phyloP scores from a whole-genome alignment of 1,140 invertebrate species.

The Rhizoglyphus robini region DNA sequence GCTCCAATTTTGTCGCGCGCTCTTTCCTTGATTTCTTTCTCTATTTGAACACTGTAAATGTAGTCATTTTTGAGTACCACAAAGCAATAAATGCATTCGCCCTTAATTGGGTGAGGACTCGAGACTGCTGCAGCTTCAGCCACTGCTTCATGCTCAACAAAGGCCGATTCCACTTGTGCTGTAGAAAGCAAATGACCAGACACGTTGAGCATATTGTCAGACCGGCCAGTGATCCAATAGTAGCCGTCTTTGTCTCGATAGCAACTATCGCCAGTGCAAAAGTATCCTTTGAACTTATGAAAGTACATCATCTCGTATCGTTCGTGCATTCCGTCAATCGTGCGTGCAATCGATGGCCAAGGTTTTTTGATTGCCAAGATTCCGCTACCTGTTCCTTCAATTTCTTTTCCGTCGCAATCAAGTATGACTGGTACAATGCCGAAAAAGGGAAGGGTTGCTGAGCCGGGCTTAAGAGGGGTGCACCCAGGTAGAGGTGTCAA shows the following conservation, averaged over 20 bases:
- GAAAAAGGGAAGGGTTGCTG: conserved; percentile 91
- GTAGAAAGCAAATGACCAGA: no score
- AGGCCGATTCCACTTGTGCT: conserved; percentile 74
- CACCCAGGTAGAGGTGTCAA: conserved; percentile 85
- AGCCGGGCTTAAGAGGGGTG: conserved; percentile 89
- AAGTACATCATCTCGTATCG: conserved; percentile 91
- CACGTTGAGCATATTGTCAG: no score
- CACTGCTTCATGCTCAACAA: conserved; percentile 73
- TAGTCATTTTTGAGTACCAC: no score
- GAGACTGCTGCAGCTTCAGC: no score
- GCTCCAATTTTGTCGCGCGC: conserved; percentile 86
- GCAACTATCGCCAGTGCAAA: conserved; percentile 96
- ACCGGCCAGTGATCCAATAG: no score
- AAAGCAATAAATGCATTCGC: no score
- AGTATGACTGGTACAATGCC: conserved; percentile 76
- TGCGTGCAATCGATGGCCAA: no score
- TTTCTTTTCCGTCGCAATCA: conserved; percentile 69
- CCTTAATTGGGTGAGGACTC: no score
- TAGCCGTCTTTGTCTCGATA: no score
- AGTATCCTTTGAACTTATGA: conserved; percentile 84
- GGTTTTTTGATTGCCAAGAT: conserved; percentile 57
- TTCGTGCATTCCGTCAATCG: conserved; percentile 82
- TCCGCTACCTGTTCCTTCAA: conserved; percentile 78
- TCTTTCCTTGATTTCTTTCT: conserved; percentile 55
- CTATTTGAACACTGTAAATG: conserved; percentile 33